phyloP scores from a whole-genome alignment of 1,140 invertebrate genomes.

The Campoletis sonorensis region DNA sequence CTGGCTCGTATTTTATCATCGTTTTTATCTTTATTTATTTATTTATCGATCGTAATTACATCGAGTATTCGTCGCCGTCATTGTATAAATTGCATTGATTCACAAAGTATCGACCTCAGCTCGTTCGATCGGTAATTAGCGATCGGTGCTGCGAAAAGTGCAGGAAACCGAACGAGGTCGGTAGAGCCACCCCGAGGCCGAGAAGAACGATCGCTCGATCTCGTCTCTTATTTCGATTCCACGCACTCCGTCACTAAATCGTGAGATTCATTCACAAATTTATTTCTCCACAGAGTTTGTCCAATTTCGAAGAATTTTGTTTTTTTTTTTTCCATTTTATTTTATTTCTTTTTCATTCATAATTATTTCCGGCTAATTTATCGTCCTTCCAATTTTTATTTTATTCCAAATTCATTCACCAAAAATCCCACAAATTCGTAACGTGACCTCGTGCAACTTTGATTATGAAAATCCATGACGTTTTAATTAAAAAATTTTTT shows the following conservation, averaged over 20 bases:
- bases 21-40: neutral
- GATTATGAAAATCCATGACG: no score
- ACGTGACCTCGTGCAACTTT: no score
- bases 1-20: neutral
- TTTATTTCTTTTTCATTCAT: no score
- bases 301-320: neutral
- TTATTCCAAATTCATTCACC: no score
- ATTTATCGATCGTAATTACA: neutral
- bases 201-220: neutral
- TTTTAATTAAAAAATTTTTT: no score
- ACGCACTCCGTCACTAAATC: neutral
- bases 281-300: neutral
- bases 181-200: neutral
- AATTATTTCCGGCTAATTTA: no score
- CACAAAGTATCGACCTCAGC: neutral
- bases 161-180: constrained; percentile 8
- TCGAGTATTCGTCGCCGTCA: neutral
- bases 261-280: neutral
- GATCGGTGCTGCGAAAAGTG: neutral
- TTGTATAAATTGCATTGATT: neutral
- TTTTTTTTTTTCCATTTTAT: no score
- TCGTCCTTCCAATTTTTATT: no score
- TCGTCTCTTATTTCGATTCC: neutral
- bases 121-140: constrained; percentile 9
- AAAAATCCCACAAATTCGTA: no score